Base-by-base conservation (phyloP, 2,888 invertebrate genomes). In the Apantesis nais region DNA sequence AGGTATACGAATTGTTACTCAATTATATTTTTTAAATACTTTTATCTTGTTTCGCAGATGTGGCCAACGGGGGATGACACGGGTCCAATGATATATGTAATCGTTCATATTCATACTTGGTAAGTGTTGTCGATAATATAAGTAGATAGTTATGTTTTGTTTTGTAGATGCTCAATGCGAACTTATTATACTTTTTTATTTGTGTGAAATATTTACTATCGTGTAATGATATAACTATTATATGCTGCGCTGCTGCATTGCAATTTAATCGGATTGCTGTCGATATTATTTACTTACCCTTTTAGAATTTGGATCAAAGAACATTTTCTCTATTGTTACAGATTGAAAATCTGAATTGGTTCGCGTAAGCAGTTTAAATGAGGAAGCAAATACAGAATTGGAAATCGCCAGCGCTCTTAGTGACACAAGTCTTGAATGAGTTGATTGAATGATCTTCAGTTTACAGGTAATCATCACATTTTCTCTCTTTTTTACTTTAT, bases 281-380 rank as follows among this genome's bases (percentile, higher is more conserved):
- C 55, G 67, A 58, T 75, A 75, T 72, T 74, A 74, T 68, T 66
- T 70, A 67, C 68, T 70, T 69, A 70, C 66, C 9, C 29, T 74
- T 72, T 19, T 68, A 71, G 76, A 80, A 76, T 71, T 69, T 65
- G 64, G 71, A 80, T 85, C 78, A 85, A 85, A 82, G 76, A 84
- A 81, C 68, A 60, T 73, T 67, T 83, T 88, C 78, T 90, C 87
- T 78, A 74, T 88, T 88, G 88, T 88, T 88, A 78, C 87, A 88
- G 88, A 80, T 76, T 71, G n/a, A 25, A 71, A 37, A 62, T 64
- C 31, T 25, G 61, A 44, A n/a, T 9, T n/a, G 55, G 25, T 19
- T 12, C 25, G 34, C 25, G 22, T 14, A 55, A n/a, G n/a, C n/a
- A n/a, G n/a, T n/a, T n/a, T 34, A 44, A 31, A 29, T 62, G 60